Conservation (phyloP, 2,797 vertebrate genomes). For the Coccyzus lansbergi region DNA sequence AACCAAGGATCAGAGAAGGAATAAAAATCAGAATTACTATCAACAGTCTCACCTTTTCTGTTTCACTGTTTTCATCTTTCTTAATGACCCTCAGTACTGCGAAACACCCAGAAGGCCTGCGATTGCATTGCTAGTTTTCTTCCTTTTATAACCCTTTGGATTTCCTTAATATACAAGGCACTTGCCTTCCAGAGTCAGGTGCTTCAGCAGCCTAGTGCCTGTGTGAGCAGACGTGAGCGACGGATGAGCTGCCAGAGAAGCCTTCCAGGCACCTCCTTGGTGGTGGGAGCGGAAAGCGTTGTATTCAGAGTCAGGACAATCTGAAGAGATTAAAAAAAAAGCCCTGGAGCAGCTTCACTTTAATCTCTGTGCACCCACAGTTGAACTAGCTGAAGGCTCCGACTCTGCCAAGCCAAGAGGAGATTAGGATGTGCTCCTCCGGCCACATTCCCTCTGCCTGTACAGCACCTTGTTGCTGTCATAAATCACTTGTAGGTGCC, state of each 20-base stretch:
- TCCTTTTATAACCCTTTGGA: not conserved
- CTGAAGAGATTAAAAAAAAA: not conserved
- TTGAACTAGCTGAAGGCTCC: not conserved
- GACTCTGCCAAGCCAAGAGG: not conserved
- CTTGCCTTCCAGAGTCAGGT: too few relatives aligned
- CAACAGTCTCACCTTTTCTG: not conserved
- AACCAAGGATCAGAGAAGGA: not conserved
- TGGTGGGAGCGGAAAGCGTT: not conserved
- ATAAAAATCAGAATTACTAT: not conserved
- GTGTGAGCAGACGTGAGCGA: not conserved
- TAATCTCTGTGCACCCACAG: not conserved
- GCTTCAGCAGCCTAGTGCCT: not conserved
- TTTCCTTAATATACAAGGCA: not conserved
- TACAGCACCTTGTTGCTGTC: not conserved
- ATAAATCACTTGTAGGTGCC: not conserved
- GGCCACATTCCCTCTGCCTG: not conserved
- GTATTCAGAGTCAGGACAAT: not conserved
- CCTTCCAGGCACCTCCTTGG: not conserved
- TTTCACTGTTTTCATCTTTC: not conserved
- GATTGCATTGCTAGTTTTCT: not conserved
- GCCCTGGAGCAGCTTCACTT: not conserved
- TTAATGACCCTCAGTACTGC: not conserved
- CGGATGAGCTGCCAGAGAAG: not conserved
- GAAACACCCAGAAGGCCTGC: not conserved
- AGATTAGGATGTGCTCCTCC: not conserved